Percentiles rank a stretch among this genome's conserved stretches.
Evolutionary conservation across 2,113 vertebrate species (phyloP).

Genomic region (Pelmatolapia mariae): DNA sequence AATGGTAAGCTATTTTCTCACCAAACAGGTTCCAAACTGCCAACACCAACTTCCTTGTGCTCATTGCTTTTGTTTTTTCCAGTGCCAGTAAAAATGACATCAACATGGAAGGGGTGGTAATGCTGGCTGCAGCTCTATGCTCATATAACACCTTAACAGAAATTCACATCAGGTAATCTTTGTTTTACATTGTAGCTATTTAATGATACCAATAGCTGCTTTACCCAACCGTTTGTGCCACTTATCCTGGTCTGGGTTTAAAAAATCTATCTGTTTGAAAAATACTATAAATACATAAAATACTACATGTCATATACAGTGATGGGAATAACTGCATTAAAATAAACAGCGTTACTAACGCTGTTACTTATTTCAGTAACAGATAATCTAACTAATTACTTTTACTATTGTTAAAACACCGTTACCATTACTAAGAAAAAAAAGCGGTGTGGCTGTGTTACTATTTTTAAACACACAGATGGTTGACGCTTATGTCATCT

Average conservation of each 20-base stretch:
- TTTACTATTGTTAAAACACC: not conserved
- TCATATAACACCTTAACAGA: constrained; percentile 38
- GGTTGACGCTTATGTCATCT: not conserved
- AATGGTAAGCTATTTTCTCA: not conserved
- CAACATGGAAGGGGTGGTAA: constrained; percentile 59
- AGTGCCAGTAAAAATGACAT: constrained; percentile 77
- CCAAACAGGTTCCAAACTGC: not conserved
- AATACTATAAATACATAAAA: not conserved
- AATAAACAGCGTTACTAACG: not conserved
- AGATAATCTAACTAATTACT: not conserved
- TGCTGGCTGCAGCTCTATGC: constrained; percentile 65
- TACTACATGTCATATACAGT: not conserved
- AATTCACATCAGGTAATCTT: constrained; percentile 71
- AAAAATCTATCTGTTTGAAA: not conserved
- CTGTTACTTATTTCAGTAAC: not conserved
- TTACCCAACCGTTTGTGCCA: accelerated
- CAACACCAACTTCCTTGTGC: not conserved
- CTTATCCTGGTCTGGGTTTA: not conserved
- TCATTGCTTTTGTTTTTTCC: constrained; percentile 3
- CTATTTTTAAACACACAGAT: not conserved
- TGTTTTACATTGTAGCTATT: not conserved
- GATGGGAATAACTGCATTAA: not conserved
- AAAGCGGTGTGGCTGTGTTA: not conserved
- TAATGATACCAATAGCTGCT: not conserved
- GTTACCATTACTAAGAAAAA: not conserved